phyloP scores from a whole-genome alignment of 2,113 vertebrate species.

The Channa maculata region DNA sequence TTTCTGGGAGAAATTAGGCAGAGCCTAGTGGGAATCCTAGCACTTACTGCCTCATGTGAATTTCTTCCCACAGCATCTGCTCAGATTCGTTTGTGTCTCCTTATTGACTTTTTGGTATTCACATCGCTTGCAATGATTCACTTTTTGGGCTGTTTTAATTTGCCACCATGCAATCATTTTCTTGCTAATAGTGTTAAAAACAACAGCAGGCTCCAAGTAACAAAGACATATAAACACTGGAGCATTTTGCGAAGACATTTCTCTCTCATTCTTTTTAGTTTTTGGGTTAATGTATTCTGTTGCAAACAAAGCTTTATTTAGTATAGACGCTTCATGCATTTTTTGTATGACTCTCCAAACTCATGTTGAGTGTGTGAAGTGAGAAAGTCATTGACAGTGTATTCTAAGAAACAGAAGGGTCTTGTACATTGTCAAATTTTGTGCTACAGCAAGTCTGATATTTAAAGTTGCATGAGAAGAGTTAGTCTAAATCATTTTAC shows the following conservation, averaged over 20 bases:
- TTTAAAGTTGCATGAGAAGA: constrained; percentile 60
- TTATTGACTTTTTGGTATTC: not conserved
- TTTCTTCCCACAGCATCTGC: not conserved
- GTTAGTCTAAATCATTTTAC: constrained; percentile 28
- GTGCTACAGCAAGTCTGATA: constrained; percentile 26
- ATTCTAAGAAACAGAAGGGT: constrained; percentile 24
- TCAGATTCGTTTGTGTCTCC: constrained; percentile 1
- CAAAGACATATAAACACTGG: not conserved
- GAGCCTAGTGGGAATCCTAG: not conserved
- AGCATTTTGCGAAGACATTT: constrained; percentile 1
- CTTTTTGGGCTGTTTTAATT: constrained; percentile 21
- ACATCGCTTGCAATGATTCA: not conserved
- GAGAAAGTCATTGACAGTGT: constrained; percentile 8
- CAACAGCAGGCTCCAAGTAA: not conserved
- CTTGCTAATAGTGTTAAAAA: constrained; percentile 1
- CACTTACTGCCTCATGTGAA: not conserved
- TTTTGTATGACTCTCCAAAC: constrained; percentile 1
- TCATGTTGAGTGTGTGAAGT: constrained; percentile 19
- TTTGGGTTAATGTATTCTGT: constrained; percentile 29
- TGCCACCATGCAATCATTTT: not conserved
- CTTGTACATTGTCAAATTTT: constrained; percentile 49
- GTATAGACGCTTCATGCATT: constrained; percentile 20
- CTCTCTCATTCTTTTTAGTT: constrained; percentile 5
- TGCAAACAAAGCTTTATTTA: constrained; percentile 22
- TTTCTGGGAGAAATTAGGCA: not conserved